Percentiles rank a stretch among this genome's conserved stretches.
These are phyloP conservation scores for Cotesia chilonis DNA, from an alignment of 1,140 invertebrate genomes.

Conservation along the genomic window DNA sequence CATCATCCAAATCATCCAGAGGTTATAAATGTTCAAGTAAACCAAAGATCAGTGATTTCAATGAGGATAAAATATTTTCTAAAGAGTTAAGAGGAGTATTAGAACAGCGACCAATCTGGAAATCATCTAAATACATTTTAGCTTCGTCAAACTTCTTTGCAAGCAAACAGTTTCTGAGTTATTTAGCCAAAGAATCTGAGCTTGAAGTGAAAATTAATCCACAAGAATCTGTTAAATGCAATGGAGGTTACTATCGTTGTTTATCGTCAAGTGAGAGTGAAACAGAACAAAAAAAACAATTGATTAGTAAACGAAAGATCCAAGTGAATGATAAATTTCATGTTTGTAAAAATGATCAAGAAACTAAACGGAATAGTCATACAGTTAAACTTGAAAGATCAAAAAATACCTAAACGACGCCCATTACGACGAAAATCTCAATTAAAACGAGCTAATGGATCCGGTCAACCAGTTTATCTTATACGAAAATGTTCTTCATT, in stretches of 20 bases:
- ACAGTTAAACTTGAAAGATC: constrained; percentile 33
- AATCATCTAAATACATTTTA: constrained; percentile 27
- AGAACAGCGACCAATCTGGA: constrained; percentile 45
- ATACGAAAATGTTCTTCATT: constrained; percentile 60
- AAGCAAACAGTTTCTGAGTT: constrained; percentile 58
- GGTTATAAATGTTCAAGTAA: constrained; percentile 42
- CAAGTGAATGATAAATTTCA: constrained; percentile 15
- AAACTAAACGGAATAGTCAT: constrained; percentile 25
- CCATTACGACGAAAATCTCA: constrained; percentile 60
- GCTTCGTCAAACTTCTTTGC: constrained; percentile 55
- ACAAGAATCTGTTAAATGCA: constrained; percentile 33
- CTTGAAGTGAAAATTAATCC: constrained; percentile 18
- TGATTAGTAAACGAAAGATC: constrained; percentile 30
- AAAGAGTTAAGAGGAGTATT: constrained; percentile 51
- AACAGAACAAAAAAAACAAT: constrained; percentile 36
- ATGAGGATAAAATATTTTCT: constrained; percentile 62
- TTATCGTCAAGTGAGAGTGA: constrained; percentile 57
- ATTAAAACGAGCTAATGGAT: constrained; percentile 47
- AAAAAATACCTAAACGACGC: constrained; percentile 48
- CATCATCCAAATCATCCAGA: constrained; percentile 52
- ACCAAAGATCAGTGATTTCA: constrained; percentile 63
- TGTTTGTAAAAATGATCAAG: background rate
- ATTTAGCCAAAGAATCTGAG: constrained; percentile 47
- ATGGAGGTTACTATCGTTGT: constrained; percentile 43
- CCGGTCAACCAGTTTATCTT: constrained; percentile 60